Evolutionary conservation across 2,797 vertebrate species (phyloP).

Genomic region (Oreonectes daqikongensis): DNA sequence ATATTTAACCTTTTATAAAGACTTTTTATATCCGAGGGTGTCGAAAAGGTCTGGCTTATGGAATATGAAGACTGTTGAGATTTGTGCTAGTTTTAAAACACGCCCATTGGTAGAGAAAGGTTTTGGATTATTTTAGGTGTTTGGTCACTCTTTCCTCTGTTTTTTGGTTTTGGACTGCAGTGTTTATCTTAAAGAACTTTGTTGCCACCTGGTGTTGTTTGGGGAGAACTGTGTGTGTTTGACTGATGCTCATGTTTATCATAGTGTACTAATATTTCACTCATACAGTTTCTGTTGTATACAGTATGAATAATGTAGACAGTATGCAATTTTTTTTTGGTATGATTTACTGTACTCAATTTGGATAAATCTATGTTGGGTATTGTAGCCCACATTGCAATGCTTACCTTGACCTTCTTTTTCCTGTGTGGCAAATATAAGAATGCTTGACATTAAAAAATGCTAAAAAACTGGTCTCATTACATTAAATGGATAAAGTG

Average conservation of each 20-base stretch:
- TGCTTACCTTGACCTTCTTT: neutral
- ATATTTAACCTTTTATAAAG: constrained; percentile 5
- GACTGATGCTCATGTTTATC: neutral
- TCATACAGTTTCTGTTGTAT: no score
- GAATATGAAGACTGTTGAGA: neutral
- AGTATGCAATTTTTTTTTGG: no score
- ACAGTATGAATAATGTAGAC: no score
- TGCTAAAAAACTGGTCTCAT: no score
- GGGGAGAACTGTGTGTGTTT: neutral
- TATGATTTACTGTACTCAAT: no score
- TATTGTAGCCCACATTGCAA: neutral
- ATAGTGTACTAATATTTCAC: no score
- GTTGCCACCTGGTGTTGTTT: constrained; percentile 72
- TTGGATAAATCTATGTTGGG: neutral
- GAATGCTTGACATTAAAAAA: no score
- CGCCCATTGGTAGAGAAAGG: neutral
- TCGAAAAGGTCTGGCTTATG: neutral
- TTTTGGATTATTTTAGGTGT: neutral
- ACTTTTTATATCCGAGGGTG: no score
- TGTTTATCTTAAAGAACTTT: constrained; percentile 44
- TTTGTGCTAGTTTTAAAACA: neutral
- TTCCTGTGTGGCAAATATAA: neutral
- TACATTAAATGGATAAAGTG: no score
- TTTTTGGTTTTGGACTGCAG: neutral
- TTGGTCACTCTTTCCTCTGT: neutral